Evolutionary conservation across 2,797 vertebrate genomes (phyloP), one percentile per base, ranked within the genome.

Genomic region (Anguilla anguilla): DNA sequence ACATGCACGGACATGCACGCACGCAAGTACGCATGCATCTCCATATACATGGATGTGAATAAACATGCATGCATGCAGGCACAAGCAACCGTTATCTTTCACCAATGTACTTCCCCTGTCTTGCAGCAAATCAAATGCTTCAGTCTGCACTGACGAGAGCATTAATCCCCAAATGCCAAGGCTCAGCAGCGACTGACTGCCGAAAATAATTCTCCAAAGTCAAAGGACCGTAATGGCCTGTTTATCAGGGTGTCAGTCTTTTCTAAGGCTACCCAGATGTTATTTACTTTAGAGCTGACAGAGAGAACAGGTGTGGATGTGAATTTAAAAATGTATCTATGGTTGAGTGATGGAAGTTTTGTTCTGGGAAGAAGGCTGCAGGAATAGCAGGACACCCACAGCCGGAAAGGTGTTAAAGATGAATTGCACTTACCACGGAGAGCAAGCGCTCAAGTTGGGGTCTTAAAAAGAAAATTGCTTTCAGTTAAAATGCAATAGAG

Each of bases 261-360:
- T 88, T 31, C 85, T 86, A 69, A 82, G 55, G 84, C 72, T 9
- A 31, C 31, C 31, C 79, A n/a, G 46, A 10, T 83, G 28, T 82
- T 83, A 86, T 88, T 85, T 55, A 88, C 84, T 88, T 64, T 88
- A 15, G 19, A 35, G 53, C 84, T 85, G 87, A 85, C 55, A 83
- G 43, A 67, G 79, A 83, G 31, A 59, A 35, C 59, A 85, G 84
- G 59, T 22, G 51, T 83, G 31, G 35, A 67, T 67, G 46, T 72
- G 88, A 86, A 86, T 82, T 39, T 82, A 31, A 82, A 77, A 81
- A 88, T 69, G 77, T 83, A 55, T 67, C 43, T 84, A 35, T 22
- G 57, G 74, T 57, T 85, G 84, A 53, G 31, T 57, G 43, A 88
- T 88, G 69, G 39, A n/a, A 9, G 35, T 35, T 74, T 85, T 72